Evolutionary conservation across 2,797 vertebrate species (phyloP).

Genomic region (Dallia pectoralis): DNA sequence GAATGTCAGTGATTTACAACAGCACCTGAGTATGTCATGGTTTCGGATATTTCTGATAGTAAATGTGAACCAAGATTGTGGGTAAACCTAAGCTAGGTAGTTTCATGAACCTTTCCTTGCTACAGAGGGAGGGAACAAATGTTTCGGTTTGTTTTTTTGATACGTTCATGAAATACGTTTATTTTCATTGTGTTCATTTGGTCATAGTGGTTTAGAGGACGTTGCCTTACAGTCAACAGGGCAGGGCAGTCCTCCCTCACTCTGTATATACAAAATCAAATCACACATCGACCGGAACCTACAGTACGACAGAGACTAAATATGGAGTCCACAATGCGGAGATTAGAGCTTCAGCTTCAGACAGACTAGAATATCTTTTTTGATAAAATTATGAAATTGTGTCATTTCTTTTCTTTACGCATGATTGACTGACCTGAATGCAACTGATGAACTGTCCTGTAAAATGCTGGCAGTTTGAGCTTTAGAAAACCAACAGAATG

Average conservation of each 20-base stretch:
- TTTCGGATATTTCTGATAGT: conserved; percentile 1
- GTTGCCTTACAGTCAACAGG: conserved; percentile 26
- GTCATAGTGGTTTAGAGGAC: conserved; percentile 24
- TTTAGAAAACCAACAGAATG: conserved; percentile 69
- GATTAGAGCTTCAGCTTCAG: neutral
- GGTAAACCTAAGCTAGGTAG: conserved; percentile 20
- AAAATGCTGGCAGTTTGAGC: conserved; percentile 72
- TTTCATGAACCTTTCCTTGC: conserved; percentile 45
- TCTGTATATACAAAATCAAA: conserved; percentile 13
- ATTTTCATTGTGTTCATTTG: conserved; percentile 33
- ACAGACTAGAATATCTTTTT: conserved; percentile 29
- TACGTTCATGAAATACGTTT: conserved; percentile 33
- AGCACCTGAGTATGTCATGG: neutral
- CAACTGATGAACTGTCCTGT: conserved; percentile 69
- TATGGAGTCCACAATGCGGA: neutral
- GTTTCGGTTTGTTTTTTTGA: conserved; percentile 62
- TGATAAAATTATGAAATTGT: neutral
- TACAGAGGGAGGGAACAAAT: conserved; percentile 38
- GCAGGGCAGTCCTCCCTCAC: conserved; percentile 27
- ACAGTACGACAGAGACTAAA: neutral
- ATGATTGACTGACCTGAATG: conserved; percentile 42
- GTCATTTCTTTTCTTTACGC: conserved; percentile 57
- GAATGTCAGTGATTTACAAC: conserved; percentile 24
- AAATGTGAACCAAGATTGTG: conserved; percentile 41
- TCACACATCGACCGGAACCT: neutral